phyloP scores from a whole-genome alignment of 2,888 invertebrate genomes.

The Blomia tropicalis region DNA sequence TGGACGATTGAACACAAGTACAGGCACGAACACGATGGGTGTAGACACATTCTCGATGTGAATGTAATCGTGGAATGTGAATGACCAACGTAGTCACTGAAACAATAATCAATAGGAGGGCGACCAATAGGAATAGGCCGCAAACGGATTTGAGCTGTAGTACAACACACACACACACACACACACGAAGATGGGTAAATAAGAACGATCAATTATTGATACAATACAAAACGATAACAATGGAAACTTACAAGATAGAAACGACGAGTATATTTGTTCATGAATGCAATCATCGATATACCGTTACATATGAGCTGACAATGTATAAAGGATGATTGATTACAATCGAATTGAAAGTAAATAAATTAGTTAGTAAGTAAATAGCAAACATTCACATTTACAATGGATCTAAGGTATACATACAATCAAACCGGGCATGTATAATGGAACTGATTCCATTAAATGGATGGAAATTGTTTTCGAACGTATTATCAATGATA shows the following conservation, averaged over 20 bases:
- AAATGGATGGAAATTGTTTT: conserved; percentile 56
- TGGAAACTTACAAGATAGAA: background rate
- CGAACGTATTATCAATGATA: conserved; percentile 59
- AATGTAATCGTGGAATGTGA: conserved; percentile 71
- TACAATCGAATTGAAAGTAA: background rate
- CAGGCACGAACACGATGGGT: conserved; percentile 12
- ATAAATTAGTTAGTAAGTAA: background rate
- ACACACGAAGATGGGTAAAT: background rate
- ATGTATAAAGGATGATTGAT: too few relatives aligned
- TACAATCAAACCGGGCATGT: conserved; percentile 79
- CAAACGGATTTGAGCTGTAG: conserved; percentile 72
- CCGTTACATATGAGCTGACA: conserved; percentile 70
- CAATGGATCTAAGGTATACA: conserved; percentile 34
- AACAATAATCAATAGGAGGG: conserved; percentile 67
- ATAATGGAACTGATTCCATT: conserved; percentile 84
- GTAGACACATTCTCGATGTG: conserved; percentile 62
- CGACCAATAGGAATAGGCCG: conserved; percentile 67
- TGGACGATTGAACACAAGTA: background rate
- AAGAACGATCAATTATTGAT: background rate
- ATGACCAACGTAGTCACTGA: conserved; percentile 78
- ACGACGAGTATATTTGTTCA: conserved; percentile 7
- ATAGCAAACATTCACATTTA: conserved; percentile 15
- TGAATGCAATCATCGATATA: background rate
- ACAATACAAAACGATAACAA: background rate
- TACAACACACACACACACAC: conserved; percentile 17